These are phyloP conservation scores for Thermophis baileyi DNA, from an alignment of 2,113 vertebrate genomes.

Conservation along the genomic window DNA sequence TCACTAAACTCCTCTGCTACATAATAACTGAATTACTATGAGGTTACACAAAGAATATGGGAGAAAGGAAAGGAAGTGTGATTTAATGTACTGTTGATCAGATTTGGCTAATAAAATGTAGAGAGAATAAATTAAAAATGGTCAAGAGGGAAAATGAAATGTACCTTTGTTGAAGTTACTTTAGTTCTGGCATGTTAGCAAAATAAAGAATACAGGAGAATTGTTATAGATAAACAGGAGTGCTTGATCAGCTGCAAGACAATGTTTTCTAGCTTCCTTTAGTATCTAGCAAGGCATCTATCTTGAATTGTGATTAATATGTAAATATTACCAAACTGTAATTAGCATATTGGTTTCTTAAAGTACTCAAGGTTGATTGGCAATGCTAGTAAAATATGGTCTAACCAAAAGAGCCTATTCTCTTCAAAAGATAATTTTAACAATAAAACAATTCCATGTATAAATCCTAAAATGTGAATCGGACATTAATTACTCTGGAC, in stretches of 20 bases:
- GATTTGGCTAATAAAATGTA: background rate
- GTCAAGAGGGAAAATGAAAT: background rate
- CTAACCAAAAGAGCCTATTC: background rate
- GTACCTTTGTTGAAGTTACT: background rate
- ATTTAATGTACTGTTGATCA: background rate
- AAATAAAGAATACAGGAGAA: background rate
- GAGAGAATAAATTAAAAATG: background rate
- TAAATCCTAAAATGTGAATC: background rate
- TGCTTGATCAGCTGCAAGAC: background rate
- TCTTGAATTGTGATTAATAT: background rate
- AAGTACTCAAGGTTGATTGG: background rate
- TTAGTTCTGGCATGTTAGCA: background rate
- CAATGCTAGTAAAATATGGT: background rate
- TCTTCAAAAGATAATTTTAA: constrained; percentile 13
- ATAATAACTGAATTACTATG: background rate
- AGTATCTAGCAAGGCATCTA: background rate
- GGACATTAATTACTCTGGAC: background rate
- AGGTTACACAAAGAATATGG: background rate
- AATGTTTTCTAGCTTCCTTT: background rate
- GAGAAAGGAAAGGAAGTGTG: background rate
- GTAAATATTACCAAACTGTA: background rate
- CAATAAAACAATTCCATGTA: background rate
- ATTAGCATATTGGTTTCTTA: background rate
- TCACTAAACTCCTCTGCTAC: background rate
- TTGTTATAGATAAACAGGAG: background rate